phyloP scores from a whole-genome alignment of 2,888 invertebrate species.

The Luperina testacea region DNA sequence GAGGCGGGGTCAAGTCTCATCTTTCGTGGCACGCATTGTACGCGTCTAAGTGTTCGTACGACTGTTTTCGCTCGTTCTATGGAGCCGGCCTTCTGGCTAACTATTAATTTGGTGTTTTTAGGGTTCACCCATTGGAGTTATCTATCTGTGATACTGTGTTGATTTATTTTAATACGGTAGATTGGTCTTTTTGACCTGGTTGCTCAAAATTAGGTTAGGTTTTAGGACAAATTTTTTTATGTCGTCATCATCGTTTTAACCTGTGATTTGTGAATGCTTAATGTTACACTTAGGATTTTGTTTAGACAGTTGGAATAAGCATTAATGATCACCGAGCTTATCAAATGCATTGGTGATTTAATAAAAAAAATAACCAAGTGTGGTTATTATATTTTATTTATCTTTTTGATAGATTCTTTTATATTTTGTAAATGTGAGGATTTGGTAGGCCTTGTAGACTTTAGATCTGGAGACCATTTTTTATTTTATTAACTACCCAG shows the following conservation, averaged over 20 bases:
- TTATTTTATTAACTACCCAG: too few relatives aligned
- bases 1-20: too few relatives aligned
- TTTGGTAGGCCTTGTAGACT: too few relatives aligned
- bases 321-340: background rate
- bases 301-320: too few relatives aligned
- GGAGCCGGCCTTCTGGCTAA: background rate
- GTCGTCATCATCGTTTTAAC: background rate
- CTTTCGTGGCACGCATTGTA: background rate
- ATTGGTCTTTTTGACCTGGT: conserved; percentile 13
- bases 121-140: conserved; percentile 49
- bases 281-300: too few relatives aligned
- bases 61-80: background rate
- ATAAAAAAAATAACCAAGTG: too few relatives aligned
- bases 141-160: conserved; percentile 57
- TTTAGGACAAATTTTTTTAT: conserved; percentile 8
- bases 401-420: too few relatives aligned
- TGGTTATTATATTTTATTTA: too few relatives aligned
- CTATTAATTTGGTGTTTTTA: background rate
- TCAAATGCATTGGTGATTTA: background rate
- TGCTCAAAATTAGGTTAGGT: background rate
- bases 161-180: conserved; percentile 60
- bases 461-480: too few relatives aligned
- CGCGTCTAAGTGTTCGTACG: background rate
- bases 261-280: background rate
- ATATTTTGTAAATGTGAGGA: too few relatives aligned